Evolutionary conservation across 1,140 invertebrate genomes (phyloP), one percentile per base, ranked within the genome.

Genomic region (Saccostrea cuccullata): DNA sequence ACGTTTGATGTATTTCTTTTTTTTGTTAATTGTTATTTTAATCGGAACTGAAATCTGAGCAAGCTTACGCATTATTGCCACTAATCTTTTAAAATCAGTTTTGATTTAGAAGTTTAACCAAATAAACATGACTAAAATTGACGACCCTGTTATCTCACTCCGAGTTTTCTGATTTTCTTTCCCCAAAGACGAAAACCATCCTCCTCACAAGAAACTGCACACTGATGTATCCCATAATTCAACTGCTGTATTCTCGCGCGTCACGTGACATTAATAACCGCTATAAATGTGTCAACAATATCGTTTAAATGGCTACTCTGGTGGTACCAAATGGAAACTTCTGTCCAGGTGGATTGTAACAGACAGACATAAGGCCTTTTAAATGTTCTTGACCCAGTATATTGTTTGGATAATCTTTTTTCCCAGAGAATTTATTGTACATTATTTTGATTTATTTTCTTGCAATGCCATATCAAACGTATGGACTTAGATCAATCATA

Each of bases 61-160:
- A 77, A 77, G 8, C 70, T 77, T 30, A 77, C 70, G 26, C 12
- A 77, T 15, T 77, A 30, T 15, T 36, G 30, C 26, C 13, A 26
- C 47, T 47, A 36, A 77, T 64, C 58, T 64, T 17, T 64, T 20
- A 6, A n/a, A 64, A 64, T 64, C 58, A 64, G 26, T 77, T 77
- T 30, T 77, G 26, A 77, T 77, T 77, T 77, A 77, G 23, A 30
- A 15, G 70, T 13, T 77, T 15, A 36, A 36, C 13, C 26, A 77
- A 36, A 77, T 77, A 77, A 77, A 77, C 70, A 77, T 77, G 70
- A 77, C 70, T 77, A 30, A 77, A 30, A 77, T 77, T 77, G 70
- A 77, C 17, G 70, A 30, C 70, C 26, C n/a, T 36, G 70, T 77
- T 77, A 77, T 77, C 70, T 30, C 11, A 77, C 26, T 40, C 26